phyloP scores from a whole-genome alignment of 2,888 invertebrate species.

The Drosophila prostipennis region DNA sequence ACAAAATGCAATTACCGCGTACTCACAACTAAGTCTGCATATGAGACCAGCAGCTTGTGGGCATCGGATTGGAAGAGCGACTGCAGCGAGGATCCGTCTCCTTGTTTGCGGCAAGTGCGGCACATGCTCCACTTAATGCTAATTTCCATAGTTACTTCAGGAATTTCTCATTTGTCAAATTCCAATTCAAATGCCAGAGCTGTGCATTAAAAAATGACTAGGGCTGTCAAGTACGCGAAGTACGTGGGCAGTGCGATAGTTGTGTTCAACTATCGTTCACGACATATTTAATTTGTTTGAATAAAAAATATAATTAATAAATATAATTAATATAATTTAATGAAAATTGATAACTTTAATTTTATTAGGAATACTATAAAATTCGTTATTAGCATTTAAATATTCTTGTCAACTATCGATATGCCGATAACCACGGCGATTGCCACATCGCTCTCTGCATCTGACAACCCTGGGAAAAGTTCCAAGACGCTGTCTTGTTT shows the following conservation, averaged over 20 bases:
- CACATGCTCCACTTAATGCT: slow-evolving; percentile 82
- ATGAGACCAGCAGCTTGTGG: slow-evolving; percentile 58
- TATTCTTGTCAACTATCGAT: background rate
- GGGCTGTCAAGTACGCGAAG: slow-evolving; percentile 5
- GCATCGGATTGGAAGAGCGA: slow-evolving; percentile 57
- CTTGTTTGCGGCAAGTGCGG: slow-evolving; percentile 66
- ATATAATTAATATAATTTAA: too few species aligned
- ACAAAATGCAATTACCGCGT: background rate
- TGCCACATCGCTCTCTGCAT: too few species aligned
- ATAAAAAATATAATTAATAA: too few species aligned
- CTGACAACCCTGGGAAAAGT: slow-evolving; percentile 9
- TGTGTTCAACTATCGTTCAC: background rate
- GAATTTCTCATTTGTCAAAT: background rate
- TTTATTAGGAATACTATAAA: too few species aligned
- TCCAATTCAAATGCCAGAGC: slow-evolving; percentile 17
- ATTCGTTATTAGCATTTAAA: too few species aligned
- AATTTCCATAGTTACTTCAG: slow-evolving; percentile 62
- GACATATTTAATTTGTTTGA: background rate
- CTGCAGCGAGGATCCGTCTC: slow-evolving; percentile 49
- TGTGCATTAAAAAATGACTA: background rate
- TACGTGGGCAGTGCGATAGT: background rate
- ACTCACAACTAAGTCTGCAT: slow-evolving; percentile 57
- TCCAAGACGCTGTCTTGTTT: slow-evolving; percentile 8
- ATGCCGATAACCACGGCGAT: background rate
- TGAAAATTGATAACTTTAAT: too few species aligned